Base-by-base conservation (phyloP, 2,888 invertebrate species). In the Pyralis farinalis region DNA sequence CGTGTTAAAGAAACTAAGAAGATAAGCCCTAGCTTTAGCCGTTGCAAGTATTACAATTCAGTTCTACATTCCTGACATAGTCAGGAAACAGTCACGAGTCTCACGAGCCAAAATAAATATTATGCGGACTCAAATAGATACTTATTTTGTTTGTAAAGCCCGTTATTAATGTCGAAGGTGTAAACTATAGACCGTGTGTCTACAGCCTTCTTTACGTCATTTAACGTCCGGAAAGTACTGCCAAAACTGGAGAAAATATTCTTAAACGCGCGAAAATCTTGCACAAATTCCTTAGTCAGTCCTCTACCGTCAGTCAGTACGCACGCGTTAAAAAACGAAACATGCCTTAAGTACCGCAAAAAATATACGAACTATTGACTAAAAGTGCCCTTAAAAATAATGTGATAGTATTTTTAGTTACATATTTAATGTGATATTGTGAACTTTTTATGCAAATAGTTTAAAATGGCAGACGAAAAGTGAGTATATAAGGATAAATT, bases 381-480 rank as follows among this genome's bases (percentile, higher is more conserved):
- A 22, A 37, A 40, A 51, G 47, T 57, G 50, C 40, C 31, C 30
- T 45, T 46, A 46, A 53, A 34, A 39, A 40, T 37, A 46, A 58
- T 66, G 63, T 64, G 62, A 63, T 67, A 62, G 37, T 60, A 61
- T 41, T 46, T 49, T 43, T 38, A 37, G 7, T 7, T 2, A 25
- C 7, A 25, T 25, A 25, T 25, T 25, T 25, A 46, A 47, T 80
- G 79, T 80, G 78, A 78, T 77, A 77, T 65, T 71, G 67, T 68
- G 62, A 53, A 54, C 52, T 47, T 63, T 42, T 55, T 55, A 45
- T 53, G 43, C 40, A 47, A 47, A 42, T 40, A 47, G 57, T 61
- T 51, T 51, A 56, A 51, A 53, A 84, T 84, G 84, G 72, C 71
- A 27, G 74, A 76, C 32, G 76, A 77, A 53, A 80, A 78, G 84